phyloP scores from a whole-genome alignment of 2,888 invertebrate genomes.

The Polyploca ridens region DNA sequence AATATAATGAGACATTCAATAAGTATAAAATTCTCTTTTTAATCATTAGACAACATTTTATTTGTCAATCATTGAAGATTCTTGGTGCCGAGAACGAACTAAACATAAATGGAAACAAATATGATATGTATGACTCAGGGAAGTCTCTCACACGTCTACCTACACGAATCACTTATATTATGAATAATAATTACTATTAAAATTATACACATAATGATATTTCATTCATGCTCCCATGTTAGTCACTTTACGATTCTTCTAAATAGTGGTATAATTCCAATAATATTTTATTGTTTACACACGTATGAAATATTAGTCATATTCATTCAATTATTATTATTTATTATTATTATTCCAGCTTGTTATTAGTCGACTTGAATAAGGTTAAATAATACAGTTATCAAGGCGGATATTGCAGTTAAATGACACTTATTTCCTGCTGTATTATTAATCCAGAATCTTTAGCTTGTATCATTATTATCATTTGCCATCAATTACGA shows the following conservation, averaged over 20 bases:
- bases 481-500: too few relatives aligned
- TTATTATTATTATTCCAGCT: not conserved
- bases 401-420: not conserved
- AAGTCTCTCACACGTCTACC: constrained; percentile 9
- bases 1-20: constrained; percentile 31
- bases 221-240: constrained; percentile 11
- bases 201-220: constrained; percentile 3
- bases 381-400: not conserved
- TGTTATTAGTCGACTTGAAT: not conserved
- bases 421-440: not conserved
- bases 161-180: not conserved
- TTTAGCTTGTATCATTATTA: too few relatives aligned
- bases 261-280: constrained; percentile 4
- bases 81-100: not conserved
- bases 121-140: constrained; percentile 8
- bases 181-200: constrained; percentile 7
- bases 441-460: too few relatives aligned
- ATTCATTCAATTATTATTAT: not conserved
- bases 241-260: constrained; percentile 6
- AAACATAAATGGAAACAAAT: not conserved
- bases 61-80: too few relatives aligned
- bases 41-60: too few relatives aligned
- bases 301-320: constrained; percentile 10
- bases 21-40: not conserved
- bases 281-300: not conserved